Evolutionary conservation across 2,888 invertebrate genomes (phyloP).

Genomic region (Autographa gamma): DNA sequence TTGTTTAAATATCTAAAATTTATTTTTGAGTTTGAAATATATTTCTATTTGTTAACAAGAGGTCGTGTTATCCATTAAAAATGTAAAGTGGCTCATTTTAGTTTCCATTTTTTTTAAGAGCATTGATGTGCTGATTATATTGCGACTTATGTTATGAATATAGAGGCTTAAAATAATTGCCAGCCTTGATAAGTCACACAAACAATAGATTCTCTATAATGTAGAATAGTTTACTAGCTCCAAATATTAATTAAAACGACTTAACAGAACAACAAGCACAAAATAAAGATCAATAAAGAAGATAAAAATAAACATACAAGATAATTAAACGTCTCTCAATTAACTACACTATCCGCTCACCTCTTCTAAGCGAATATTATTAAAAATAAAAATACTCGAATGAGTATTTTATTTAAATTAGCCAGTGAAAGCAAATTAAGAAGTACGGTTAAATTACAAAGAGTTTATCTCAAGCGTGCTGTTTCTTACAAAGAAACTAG

Average conservation of each 20-base stretch:
- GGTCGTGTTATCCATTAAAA: constrained; percentile 12
- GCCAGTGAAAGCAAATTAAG: constrained; percentile 67
- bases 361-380: constrained; percentile 7
- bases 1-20: not conserved
- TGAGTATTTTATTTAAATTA: constrained; percentile 68
- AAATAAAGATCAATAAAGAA: not conserved
- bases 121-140: no score
- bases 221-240: not conserved
- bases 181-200: not conserved
- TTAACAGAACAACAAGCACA: not conserved
- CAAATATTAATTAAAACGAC: not conserved
- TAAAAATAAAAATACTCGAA: constrained; percentile 50
- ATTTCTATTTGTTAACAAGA: constrained; percentile 14
- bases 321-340: constrained; percentile 25
- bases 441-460: constrained; percentile 63
- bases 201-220: not conserved
- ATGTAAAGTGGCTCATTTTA: not conserved
- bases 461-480: constrained; percentile 67
- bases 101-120: no score
- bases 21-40: constrained; percentile 15
- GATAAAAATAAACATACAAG: constrained; percentile 9
- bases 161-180: not conserved
- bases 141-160: no score
- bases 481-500: constrained; percentile 67
- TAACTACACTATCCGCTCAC: constrained; percentile 16